Conservation (phyloP, 2,888 invertebrate species). For the Drosophila trichaetosa region DNA sequence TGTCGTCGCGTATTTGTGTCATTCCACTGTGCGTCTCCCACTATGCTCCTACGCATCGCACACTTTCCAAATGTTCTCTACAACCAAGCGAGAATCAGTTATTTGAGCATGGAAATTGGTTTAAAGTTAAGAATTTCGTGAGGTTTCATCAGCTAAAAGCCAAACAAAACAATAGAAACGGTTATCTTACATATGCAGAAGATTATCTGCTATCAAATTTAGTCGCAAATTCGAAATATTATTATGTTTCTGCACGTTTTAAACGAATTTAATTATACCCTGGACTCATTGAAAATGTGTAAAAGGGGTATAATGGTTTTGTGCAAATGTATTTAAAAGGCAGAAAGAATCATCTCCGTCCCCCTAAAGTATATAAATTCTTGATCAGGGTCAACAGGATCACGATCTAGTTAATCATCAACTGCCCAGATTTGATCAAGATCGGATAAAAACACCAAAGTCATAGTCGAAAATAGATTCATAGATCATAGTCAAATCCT, state of each 20-base stretch:
- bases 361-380: too few relatives aligned
- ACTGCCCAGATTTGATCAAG: too few relatives aligned
- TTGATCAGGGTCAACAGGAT: too few relatives aligned
- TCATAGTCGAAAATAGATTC: too few relatives aligned
- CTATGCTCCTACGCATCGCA: conserved; percentile 23
- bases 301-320: too few relatives aligned
- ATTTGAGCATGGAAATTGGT: conserved; percentile 40
- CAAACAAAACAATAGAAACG: neutral
- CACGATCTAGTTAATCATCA: too few relatives aligned
- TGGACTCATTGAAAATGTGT: too few relatives aligned
- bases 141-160: neutral
- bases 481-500: too few relatives aligned
- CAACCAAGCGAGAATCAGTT: conserved; percentile 22
- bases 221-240: neutral
- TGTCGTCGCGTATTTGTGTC: conserved; percentile 77
- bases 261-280: neutral
- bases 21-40: conserved; percentile 41
- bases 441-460: too few relatives aligned
- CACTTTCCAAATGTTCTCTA: conserved; percentile 48
- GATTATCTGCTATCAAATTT: neutral
- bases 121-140: conserved; percentile 13
- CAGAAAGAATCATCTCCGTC: too few relatives aligned
- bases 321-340: too few relatives aligned
- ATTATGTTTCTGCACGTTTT: neutral
- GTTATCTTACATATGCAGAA: neutral